A percentile compares a stretch with the other conserved stretches of the same genome.
phyloP scores from a whole-genome alignment of 2,797 vertebrate species.

The Enteromius fasciolatus region DNA sequence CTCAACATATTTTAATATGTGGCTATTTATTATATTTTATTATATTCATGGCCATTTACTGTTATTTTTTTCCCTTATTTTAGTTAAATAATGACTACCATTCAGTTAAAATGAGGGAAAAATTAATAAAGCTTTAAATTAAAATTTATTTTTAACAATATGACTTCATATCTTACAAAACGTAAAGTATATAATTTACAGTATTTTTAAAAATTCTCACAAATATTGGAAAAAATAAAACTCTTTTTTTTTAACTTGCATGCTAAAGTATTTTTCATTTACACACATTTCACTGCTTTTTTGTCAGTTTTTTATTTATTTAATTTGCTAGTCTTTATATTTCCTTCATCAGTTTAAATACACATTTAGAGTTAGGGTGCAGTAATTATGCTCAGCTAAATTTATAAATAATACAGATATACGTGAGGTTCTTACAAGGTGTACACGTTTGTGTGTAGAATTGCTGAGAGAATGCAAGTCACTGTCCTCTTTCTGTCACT shows the following conservation, averaged over 20 bases:
- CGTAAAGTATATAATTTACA: not conserved
- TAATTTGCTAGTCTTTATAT: not conserved
- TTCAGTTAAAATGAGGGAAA: not conserved
- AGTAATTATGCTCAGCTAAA: not conserved
- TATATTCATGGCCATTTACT: not conserved
- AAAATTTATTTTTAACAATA: not conserved
- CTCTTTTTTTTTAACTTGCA: no score
- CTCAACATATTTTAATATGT: not conserved
- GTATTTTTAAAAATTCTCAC: no score
- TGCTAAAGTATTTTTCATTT: not conserved
- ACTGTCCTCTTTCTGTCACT: conserved; percentile 46
- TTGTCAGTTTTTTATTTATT: not conserved
- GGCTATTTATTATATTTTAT: not conserved
- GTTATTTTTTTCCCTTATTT: not conserved
- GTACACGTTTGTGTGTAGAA: conserved; percentile 16
- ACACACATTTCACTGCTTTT: not conserved
- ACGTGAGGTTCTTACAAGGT: not conserved
- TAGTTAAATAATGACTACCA: not conserved
- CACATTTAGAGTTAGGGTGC: not conserved
- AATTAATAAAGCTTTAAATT: not conserved
- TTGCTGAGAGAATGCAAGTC: conserved; percentile 1
- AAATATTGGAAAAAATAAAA: no score
- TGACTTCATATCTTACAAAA: not conserved
- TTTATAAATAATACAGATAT: not conserved
- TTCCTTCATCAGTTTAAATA: not conserved